These are phyloP conservation scores for Drosophila obscura DNA, from an alignment of 1,140 invertebrate species.

Conservation along the genomic window DNA sequence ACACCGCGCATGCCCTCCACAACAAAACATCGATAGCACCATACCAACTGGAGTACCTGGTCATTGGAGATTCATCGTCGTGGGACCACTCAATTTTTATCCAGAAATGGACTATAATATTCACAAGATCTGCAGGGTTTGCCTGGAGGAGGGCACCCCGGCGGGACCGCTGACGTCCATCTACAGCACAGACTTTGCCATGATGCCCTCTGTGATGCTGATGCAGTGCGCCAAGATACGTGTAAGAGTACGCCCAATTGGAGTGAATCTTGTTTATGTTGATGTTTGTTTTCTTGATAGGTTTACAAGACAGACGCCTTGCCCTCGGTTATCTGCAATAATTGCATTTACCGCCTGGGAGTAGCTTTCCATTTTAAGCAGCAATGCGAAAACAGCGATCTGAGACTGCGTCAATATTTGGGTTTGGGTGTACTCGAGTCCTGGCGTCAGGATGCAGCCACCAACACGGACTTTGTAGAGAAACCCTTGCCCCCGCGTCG, in stretches of 20 bases:
- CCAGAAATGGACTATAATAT: conserved; percentile 76
- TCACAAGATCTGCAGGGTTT: conserved; percentile 87
- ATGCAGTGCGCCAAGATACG: conserved; percentile 87
- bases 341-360: conserved; percentile 87
- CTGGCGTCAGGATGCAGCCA: conserved; percentile 76
- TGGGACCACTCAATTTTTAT: background rate
- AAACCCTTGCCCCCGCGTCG: conserved; percentile 38
- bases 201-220: conserved; percentile 87
- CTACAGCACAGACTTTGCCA: conserved; percentile 87
- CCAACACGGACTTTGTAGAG: conserved; percentile 70
- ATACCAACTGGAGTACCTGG: too few species aligned
- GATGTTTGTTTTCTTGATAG: conserved; percentile 77
- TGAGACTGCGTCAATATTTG: conserved; percentile 86
- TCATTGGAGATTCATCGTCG: too few species aligned
- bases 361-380: conserved; percentile 88
- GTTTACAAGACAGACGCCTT: conserved; percentile 87
- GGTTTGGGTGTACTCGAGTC: conserved; percentile 85
- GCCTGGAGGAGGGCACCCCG: conserved; percentile 86
- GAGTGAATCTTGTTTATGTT: background rate
- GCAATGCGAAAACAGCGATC: conserved; percentile 87
- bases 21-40: too few species aligned
- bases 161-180: conserved; percentile 84
- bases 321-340: conserved; percentile 87
- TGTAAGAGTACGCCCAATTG: conserved; percentile 76
- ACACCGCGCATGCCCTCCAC: too few species aligned